phyloP scores from a whole-genome alignment of 2,113 vertebrate genomes.

The Gymnarchus niloticus region DNA sequence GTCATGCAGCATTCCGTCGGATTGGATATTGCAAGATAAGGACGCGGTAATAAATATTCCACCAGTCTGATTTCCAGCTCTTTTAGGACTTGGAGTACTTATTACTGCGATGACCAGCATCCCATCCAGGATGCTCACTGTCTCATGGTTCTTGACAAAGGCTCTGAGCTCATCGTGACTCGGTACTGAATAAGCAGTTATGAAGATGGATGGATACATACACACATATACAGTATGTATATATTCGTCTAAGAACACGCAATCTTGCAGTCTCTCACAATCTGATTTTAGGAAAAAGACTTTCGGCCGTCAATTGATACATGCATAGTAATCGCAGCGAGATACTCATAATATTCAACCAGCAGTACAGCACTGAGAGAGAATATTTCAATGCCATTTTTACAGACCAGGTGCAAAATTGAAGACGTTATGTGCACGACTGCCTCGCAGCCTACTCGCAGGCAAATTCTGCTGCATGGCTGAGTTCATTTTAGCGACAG shows the following conservation, averaged over 20 bases:
- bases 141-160: not conserved
- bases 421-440: not conserved
- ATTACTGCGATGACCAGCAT: not conserved
- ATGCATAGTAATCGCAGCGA: not conserved
- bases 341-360: not conserved
- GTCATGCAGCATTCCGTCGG: not conserved
- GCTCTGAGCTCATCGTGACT: not conserved
- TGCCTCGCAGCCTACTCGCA: not conserved
- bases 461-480: not conserved
- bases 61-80: not conserved
- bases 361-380: not conserved
- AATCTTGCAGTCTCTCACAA: not conserved
- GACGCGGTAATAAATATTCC: not conserved
- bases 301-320: not conserved
- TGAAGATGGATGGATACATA: not conserved
- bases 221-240: not conserved
- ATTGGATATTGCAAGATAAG: not conserved
- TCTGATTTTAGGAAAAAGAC: not conserved
- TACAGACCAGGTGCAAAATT: not conserved
- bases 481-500: not conserved
- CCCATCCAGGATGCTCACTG: not conserved
- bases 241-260: not conserved
- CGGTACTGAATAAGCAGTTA: not conserved
- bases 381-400: not conserved
- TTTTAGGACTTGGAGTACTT: not conserved